A percentile compares a stretch with the other conserved stretches of the same genome.
Conservation (phyloP, 2,797 vertebrate genomes). For the Dallia pectoralis region DNA sequence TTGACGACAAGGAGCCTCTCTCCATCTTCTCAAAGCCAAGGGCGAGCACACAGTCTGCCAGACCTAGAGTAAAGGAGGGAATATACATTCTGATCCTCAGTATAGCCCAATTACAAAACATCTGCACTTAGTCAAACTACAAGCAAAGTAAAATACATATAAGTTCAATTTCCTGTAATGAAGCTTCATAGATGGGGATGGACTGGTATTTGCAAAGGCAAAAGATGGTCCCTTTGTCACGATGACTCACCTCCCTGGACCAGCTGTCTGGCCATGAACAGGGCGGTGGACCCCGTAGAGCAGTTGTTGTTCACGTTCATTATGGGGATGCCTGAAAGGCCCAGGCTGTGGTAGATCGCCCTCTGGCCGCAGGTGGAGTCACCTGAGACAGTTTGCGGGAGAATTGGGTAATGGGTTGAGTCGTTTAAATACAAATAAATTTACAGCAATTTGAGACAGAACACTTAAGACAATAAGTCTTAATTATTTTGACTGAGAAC, state of each 20-base stretch:
- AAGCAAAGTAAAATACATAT: too few relatives aligned
- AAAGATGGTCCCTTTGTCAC: neutral
- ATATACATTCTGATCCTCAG: too few relatives aligned
- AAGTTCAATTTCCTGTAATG: too few relatives aligned
- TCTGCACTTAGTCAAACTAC: too few relatives aligned
- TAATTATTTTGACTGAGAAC: too few relatives aligned
- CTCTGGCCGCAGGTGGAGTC: conserved; percentile 93
- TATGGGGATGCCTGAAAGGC: conserved; percentile 93
- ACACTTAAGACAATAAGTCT: neutral
- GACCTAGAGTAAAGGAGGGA: conserved; percentile 66
- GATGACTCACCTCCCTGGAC: conserved; percentile 85
- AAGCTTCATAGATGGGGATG: too few relatives aligned
- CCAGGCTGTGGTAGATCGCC: conserved; percentile 92
- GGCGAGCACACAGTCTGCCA: conserved; percentile 89
- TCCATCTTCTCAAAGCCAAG: conserved; percentile 98
- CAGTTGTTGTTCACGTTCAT: conserved; percentile 98
- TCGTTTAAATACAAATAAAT: neutral
- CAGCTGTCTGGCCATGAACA: conserved; percentile 90
- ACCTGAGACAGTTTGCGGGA: conserved; percentile 64
- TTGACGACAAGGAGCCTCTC: conserved; percentile 71
- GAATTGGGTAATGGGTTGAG: neutral
- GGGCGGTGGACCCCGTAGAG: conserved; percentile 93
- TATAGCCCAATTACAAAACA: too few relatives aligned
- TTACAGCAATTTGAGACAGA: neutral
- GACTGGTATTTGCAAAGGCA: too few relatives aligned